These are phyloP conservation scores for Polypedilum pembai DNA, from an alignment of 1,140 invertebrate species.

Conservation along the genomic window DNA sequence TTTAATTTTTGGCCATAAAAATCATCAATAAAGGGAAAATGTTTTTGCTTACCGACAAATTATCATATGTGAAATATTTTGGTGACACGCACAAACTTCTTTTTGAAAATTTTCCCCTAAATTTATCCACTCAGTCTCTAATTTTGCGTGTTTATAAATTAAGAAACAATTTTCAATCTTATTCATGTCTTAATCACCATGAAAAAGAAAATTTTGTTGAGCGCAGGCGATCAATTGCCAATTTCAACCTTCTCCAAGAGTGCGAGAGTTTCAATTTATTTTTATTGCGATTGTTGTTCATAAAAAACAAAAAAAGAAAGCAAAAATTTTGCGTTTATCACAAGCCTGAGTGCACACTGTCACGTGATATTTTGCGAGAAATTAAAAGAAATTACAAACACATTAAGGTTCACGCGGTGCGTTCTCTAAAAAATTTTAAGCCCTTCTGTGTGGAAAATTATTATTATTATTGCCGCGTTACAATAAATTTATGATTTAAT, in stretches of 20 bases:
- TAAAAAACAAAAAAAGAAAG: neutral
- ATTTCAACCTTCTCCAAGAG: neutral
- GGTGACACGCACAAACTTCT: neutral
- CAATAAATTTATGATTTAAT: slow-evolving; percentile 30
- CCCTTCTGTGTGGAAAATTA: neutral
- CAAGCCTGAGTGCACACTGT: neutral
- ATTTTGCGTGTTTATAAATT: neutral
- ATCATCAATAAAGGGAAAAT: neutral
- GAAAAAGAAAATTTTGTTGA: neutral
- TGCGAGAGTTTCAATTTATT: too few species aligned
- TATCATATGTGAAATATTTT: slow-evolving; percentile 22
- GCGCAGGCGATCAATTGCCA: neutral
- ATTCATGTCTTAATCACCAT: slow-evolving; percentile 5
- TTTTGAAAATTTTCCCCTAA: too few species aligned
- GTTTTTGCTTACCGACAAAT: neutral
- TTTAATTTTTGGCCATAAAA: slow-evolving; percentile 27
- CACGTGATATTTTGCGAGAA: neutral
- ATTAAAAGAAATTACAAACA: slow-evolving; percentile 25
- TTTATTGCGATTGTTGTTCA: neutral
- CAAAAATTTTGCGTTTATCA: too few species aligned
- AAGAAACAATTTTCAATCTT: neutral
- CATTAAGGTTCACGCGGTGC: slow-evolving; percentile 20
- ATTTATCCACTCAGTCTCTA: neutral
- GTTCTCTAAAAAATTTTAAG: neutral
- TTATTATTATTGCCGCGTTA: slow-evolving; percentile 19